Evolutionary conservation across 2,797 vertebrate species (phyloP), one percentile per base, ranked within the genome.

Genomic region (Microcaecilia unicolor): DNA sequence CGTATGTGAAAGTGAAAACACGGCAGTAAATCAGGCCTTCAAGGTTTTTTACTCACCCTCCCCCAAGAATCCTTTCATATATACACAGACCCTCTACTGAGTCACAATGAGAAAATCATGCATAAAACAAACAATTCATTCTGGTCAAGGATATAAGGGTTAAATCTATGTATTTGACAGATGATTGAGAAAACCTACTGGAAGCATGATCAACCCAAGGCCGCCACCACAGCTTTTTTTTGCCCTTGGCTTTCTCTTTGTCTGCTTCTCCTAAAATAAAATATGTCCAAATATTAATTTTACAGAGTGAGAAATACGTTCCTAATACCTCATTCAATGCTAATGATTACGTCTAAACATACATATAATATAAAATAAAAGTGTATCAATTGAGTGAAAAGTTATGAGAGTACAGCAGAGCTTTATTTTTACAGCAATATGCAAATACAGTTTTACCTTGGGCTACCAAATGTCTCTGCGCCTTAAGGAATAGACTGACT

Each of bases 181-280:
- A 86, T 81, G 78, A 88, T 83, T 80, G 68, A 86, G 78, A 84
- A 81, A 94, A 99, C 96, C 92, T 99, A 99, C 96, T 99, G 87
- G 96, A 99, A 88, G 96, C 96, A 91, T 99, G 96, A 89, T 99
- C 96, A 89, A 99, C 96, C 96, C 96, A 99, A 86, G 96, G 96
- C 80, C 96, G 93, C 96, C 96, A 99, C 96, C 96, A 99, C 91
- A 92, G 92, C 92, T 93, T 99, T 97, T 97, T 98, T 93, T 93
- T 95, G 92, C 89, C 87, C 84, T 97, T 97, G 92, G 88, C 78
- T 93, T 95, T 97, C 81, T 91, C 83, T 96, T 88, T 95, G 72
- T 92, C 90, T 93, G 93, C 90, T 93, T 89, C 72, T 89, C 94
- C 94, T 98, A 98, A 93, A 99, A 98, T 87, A 77, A 90, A 89